Percentiles rank a stretch among this genome's conserved stretches.
phyloP scores from a whole-genome alignment of 2,888 invertebrate species.

The Apotomis turbidana region DNA sequence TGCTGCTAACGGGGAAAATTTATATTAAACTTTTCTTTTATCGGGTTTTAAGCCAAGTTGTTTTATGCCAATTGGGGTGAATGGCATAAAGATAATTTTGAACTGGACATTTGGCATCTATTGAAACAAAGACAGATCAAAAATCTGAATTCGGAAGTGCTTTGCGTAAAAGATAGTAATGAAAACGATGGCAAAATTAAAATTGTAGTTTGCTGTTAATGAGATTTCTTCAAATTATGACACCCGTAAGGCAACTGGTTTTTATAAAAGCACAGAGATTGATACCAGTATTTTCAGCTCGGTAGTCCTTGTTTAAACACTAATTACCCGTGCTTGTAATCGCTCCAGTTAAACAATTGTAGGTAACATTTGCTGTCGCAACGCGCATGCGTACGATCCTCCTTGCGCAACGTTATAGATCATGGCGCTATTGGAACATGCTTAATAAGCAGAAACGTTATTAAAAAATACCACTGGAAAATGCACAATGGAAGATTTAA shows the following conservation, averaged over 20 bases:
- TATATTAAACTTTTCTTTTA: not conserved
- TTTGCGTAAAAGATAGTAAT: too few species aligned
- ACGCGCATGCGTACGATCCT: conserved; percentile 18
- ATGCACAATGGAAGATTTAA: not conserved
- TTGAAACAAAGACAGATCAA: too few species aligned
- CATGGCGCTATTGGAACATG: conserved; percentile 38
- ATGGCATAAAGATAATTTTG: too few species aligned
- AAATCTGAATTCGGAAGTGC: too few species aligned
- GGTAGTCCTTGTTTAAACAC: not conserved
- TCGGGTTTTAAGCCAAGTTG: too few species aligned
- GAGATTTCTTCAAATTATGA: too few species aligned
- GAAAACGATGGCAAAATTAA: too few species aligned
- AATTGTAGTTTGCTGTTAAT: too few species aligned
- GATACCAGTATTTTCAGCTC: not conserved
- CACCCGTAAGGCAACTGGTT: too few species aligned
- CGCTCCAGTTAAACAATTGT: conserved; percentile 35
- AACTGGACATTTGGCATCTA: too few species aligned
- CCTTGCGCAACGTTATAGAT: conserved; percentile 30
- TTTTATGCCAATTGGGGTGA: too few species aligned
- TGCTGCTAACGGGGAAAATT: conserved; percentile 45
- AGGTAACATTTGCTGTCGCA: conserved; percentile 32
- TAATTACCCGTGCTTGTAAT: conserved; percentile 28
- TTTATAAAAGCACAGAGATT: not conserved
- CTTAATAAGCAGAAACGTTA: conserved; percentile 33
- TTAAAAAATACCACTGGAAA: conserved; percentile 19